Percentiles rank a stretch among this genome's conserved stretches.
Evolutionary conservation across 1,140 invertebrate species (phyloP).

Genomic region (Trichonephila clavipes): DNA sequence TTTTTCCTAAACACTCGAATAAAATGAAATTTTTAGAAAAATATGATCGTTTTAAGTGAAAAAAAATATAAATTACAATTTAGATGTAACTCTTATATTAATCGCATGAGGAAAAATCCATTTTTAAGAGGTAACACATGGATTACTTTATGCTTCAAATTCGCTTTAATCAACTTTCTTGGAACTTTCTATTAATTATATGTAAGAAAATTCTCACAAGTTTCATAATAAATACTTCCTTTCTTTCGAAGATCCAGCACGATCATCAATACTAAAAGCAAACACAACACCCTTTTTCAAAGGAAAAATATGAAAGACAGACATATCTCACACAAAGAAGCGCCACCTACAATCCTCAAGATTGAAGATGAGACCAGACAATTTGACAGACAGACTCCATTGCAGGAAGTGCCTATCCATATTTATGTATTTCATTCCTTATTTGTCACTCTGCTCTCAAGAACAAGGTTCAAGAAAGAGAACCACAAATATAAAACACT

Average conservation of each 20-base stretch:
- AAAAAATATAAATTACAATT: too few species aligned
- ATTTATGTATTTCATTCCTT: background rate
- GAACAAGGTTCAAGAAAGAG: background rate
- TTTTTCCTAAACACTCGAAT: too few species aligned
- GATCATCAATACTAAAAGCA: background rate
- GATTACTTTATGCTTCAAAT: too few species aligned
- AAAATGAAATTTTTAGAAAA: too few species aligned
- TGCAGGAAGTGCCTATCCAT: background rate
- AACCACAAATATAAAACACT: too few species aligned
- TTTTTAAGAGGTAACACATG: too few species aligned
- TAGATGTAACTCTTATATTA: too few species aligned
- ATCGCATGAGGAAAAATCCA: too few species aligned
- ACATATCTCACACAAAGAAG: background rate
- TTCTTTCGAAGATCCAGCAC: background rate
- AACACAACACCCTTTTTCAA: background rate
- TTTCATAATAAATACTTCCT: background rate
- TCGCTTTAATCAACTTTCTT: too few species aligned
- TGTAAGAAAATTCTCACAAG: background rate
- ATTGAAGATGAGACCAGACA: background rate
- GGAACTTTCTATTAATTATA: too few species aligned
- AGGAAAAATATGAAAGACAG: background rate
- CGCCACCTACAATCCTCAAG: background rate
- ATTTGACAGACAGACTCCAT: background rate
- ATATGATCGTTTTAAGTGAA: too few species aligned
- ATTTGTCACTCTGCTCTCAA: background rate